Percentiles rank a stretch among this genome's conserved stretches.
These are phyloP conservation scores for Hypothenemus hampei DNA, from an alignment of 1,140 invertebrate genomes.

Conservation along the genomic window DNA sequence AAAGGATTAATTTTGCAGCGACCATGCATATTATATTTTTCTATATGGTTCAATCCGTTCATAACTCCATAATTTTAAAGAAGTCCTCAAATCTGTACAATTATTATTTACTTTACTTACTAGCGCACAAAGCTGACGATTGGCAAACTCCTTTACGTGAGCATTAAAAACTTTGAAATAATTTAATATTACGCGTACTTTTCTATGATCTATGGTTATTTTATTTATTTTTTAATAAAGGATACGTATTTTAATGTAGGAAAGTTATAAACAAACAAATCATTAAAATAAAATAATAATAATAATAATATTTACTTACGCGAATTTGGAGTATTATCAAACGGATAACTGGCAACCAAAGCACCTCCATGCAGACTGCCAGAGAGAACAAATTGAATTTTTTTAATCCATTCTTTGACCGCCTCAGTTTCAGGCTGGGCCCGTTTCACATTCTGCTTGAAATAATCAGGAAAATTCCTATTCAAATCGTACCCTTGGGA, in stretches of 20 bases:
- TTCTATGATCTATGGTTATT: too few relatives aligned
- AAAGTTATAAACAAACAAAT: too few relatives aligned
- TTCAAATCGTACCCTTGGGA: constrained; percentile 84
- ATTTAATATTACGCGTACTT: constrained; percentile 22
- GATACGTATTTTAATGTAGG: too few relatives aligned
- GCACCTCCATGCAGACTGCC: constrained; percentile 89
- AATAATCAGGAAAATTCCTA: constrained; percentile 90
- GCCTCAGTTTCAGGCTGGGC: constrained; percentile 90
- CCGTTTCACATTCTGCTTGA: constrained; percentile 80
- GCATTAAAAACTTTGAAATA: constrained; percentile 36
- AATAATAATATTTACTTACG: constrained; percentile 60
- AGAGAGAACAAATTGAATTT: constrained; percentile 87
- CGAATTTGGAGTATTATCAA: constrained; percentile 85
- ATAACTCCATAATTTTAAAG: too few relatives aligned
- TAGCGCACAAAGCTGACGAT: constrained; percentile 73
- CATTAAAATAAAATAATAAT: constrained; percentile 1
- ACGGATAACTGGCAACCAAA: constrained; percentile 87
- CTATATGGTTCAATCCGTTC: too few relatives aligned
- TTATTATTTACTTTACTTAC: too few relatives aligned
- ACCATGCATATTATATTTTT: too few relatives aligned
- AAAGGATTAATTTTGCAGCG: too few relatives aligned
- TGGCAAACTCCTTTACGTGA: constrained; percentile 68
- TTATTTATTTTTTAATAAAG: too few relatives aligned
- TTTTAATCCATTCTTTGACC: constrained; percentile 89
- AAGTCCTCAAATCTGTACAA: too few relatives aligned